Evolutionary conservation across 1,140 invertebrate species (phyloP), one percentile per base, ranked within the genome.

Genomic region (Eriosoma lanigerum): DNA sequence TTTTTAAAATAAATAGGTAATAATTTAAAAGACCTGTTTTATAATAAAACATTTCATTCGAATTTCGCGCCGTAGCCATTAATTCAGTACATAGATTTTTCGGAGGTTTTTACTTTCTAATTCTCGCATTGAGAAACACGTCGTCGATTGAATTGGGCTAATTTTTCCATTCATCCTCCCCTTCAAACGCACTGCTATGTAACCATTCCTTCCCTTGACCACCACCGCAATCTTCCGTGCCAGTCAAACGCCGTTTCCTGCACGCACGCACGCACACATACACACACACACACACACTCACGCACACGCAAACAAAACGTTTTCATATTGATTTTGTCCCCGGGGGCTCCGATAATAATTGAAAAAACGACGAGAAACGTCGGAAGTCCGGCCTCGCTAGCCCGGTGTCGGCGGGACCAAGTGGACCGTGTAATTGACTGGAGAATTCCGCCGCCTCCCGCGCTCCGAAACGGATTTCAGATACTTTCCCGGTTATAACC

Each of bases 351-450:
- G 48, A 72, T 72, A 52, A 52, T 72, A 52, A 72, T 72, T 72
- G 68, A 72, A 72, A 38, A 72, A 72, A 52, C 68, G 68, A 52
- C 48, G 46, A 50, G 50, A 52, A 72, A 38, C 32, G 32, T 38
- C 32, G 26, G 2, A 52, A 72, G 68, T 52, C 46, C 68, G 9
- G 46, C 8, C n/a, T n/a, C 46, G 46, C 46, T 29, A 24, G 44
- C 17, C 68, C 13, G 68, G 48, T 52, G 46, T 72, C 17, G 19
- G 44, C 10, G 19, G 21, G 26, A 9, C 46, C 68, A 52, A 72
- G 68, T 52, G 24, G 68, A 72, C 68, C 68, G 48, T 72, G 48
- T 72, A 72, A 72, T 72, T 72, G 68, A 72, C 68, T 72, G 68
- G 48, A 29, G 68, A 72, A 72, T 5, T 19, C 8, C 21, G n/a